Conservation (phyloP, 2,113 vertebrate species). For the Bos indicus region DNA sequence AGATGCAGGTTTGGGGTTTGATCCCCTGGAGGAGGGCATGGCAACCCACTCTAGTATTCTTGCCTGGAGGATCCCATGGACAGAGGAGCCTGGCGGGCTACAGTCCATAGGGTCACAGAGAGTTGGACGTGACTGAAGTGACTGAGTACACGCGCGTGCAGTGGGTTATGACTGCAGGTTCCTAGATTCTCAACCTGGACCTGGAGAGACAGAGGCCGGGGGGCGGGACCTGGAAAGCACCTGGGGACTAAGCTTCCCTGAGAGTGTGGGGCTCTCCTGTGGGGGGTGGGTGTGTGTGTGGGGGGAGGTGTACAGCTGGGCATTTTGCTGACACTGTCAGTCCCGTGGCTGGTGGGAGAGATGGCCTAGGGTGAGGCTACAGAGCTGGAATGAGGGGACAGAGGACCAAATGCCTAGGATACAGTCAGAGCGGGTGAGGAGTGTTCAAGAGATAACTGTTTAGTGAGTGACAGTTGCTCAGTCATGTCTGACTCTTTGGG, state of each 20-base stretch:
- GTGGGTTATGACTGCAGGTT: too few relatives aligned
- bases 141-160: not conserved
- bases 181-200: not conserved
- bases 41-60: not conserved
- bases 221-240: not conserved
- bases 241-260: not conserved
- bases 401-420: not conserved
- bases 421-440: not conserved
- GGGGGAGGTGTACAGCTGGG: not conserved
- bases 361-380: not conserved
- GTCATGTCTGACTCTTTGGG: not conserved
- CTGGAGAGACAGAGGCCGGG: too few relatives aligned
- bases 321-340: not conserved
- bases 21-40: not conserved
- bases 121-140: not conserved
- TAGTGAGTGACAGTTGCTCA: not conserved
- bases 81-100: not conserved
- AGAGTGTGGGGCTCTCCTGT: not conserved
- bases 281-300: rapidly evolving
- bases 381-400: not conserved
- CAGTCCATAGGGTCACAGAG: not conserved
- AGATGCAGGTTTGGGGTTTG: not conserved
- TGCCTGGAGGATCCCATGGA: not conserved
- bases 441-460: not conserved
- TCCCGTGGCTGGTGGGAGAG: not conserved